Evolutionary conservation across 2,797 vertebrate genomes (phyloP).

Genomic region (Semotilus atromaculatus): DNA sequence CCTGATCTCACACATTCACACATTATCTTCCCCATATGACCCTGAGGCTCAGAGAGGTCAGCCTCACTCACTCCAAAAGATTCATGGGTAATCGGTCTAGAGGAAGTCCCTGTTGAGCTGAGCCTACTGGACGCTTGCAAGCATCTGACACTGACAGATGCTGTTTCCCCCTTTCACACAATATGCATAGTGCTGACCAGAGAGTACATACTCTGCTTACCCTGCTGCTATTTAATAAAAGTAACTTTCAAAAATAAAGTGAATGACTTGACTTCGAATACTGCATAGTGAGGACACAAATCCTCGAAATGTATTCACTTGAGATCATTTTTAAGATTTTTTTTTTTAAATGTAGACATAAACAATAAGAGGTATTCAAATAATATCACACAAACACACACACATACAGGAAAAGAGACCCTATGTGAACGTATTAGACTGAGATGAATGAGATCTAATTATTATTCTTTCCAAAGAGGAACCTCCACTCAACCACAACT

Average conservation of each 20-base stretch:
- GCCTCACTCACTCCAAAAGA: conserved; percentile 17
- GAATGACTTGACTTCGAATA: background rate
- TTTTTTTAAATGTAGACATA: background rate
- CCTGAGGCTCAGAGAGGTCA: conserved; percentile 19
- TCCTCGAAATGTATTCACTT: background rate
- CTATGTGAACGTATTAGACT: conserved; percentile 53
- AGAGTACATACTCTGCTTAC: background rate
- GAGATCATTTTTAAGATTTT: background rate
- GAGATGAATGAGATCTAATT: conserved; percentile 58
- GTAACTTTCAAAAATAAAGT: conserved; percentile 20
- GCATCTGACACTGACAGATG: conserved; percentile 41
- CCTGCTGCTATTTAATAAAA: conserved; percentile 20
- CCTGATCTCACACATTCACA: conserved; percentile 43
- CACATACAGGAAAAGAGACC: conserved; percentile 45
- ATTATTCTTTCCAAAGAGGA: conserved; percentile 55
- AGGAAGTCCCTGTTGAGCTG: conserved; percentile 37
- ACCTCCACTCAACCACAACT: conserved; percentile 14
- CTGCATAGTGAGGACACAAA: background rate
- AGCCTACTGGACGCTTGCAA: background rate
- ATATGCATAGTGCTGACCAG: conserved; percentile 32
- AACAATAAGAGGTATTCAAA: conserved; percentile 14
- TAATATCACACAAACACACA: conserved; percentile 10
- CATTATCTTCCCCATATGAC: conserved; percentile 15
- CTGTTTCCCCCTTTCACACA: conserved; percentile 20
- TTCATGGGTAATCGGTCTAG: conserved; percentile 20